Conservation (phyloP, 2,797 vertebrate species). For the Galaxias olidus region DNA sequence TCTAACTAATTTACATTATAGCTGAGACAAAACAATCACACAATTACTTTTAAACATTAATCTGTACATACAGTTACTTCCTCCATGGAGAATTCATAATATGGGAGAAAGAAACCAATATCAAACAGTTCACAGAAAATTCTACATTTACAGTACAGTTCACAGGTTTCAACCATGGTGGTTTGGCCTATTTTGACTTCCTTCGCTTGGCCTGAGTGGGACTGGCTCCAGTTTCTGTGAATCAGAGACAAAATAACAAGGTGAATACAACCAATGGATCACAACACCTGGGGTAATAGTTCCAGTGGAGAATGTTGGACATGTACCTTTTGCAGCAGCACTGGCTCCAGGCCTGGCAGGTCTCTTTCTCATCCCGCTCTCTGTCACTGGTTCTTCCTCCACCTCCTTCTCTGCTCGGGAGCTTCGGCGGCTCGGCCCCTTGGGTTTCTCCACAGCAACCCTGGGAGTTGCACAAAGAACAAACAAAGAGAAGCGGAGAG, state of each 20-base stretch:
- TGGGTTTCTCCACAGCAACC: constrained; percentile 88
- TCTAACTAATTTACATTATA: constrained; percentile 75
- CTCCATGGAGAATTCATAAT: constrained; percentile 61
- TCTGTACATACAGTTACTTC: constrained; percentile 89
- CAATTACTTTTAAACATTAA: constrained; percentile 81
- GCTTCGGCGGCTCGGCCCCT: constrained; percentile 92
- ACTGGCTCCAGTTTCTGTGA: constrained; percentile 86
- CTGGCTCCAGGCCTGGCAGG: constrained; percentile 84
- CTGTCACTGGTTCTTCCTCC: constrained; percentile 83
- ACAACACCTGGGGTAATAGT: no score
- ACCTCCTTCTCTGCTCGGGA: constrained; percentile 91
- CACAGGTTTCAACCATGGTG: constrained; percentile 78
- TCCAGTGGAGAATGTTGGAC: no score
- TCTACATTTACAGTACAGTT: constrained; percentile 85
- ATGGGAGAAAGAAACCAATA: constrained; percentile 76
- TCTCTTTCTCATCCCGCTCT: constrained; percentile 92
- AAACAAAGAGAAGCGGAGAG: constrained; percentile 23
- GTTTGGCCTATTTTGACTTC: constrained; percentile 92
- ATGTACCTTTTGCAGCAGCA: constrained; percentile 70
- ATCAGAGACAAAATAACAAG: constrained; percentile 61
- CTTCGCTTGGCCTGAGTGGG: constrained; percentile 96
- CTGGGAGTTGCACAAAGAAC: constrained; percentile 76
- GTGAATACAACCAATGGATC: no score
- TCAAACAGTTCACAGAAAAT: constrained; percentile 82
- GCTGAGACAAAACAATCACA: constrained; percentile 73